Percentiles rank a stretch among this genome's conserved stretches.
These are phyloP conservation scores for Trissoscelio sp. DNA, from an alignment of 2,888 invertebrate species.

Conservation along the genomic window DNA sequence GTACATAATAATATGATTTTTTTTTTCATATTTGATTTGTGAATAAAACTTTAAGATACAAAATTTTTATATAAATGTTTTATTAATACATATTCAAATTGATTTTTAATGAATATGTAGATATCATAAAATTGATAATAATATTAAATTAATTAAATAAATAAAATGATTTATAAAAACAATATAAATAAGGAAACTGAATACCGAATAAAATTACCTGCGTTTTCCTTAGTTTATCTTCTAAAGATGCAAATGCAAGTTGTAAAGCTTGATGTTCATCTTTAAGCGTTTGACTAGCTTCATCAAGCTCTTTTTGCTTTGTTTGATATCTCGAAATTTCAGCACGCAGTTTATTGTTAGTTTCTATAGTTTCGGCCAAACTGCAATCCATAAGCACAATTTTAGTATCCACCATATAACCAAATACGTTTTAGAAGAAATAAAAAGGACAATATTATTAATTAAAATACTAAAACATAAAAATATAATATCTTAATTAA, in stretches of 20 bases:
- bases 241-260: slow-evolving; percentile 94
- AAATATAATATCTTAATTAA: no score
- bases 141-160: no score
- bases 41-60: no score
- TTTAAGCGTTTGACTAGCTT: slow-evolving; percentile 93
- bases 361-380: slow-evolving; percentile 88
- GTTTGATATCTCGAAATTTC: slow-evolving; percentile 90
- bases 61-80: no score
- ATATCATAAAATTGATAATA: no score
- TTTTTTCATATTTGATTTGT: no score
- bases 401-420: neutral
- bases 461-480: neutral
- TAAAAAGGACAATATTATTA: neutral
- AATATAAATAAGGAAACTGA: no score
- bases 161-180: no score
- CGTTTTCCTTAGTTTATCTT: slow-evolving; percentile 93
- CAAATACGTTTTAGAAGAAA: neutral
- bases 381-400: slow-evolving; percentile 82
- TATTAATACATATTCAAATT: no score
- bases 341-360: slow-evolving; percentile 88
- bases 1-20: no score
- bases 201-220: slow-evolving; percentile 85
- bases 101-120: no score
- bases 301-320: slow-evolving; percentile 90
- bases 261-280: slow-evolving; percentile 98